Evolutionary conservation across 2,797 vertebrate species (phyloP), one percentile per base, ranked within the genome.

Genomic region (Tenualosa ilisha): DNA sequence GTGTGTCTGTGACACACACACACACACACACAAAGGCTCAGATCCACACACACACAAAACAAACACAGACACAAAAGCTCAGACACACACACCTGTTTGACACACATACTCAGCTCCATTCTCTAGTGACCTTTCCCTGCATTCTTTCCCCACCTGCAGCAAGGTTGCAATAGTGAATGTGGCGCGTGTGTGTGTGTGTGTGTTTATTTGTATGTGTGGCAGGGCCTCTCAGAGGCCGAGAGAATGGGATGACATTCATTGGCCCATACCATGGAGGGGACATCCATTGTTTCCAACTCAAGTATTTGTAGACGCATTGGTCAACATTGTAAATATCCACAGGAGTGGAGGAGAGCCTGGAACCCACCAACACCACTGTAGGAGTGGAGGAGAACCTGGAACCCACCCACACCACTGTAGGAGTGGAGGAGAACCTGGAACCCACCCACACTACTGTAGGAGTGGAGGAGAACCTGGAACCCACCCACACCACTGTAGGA

Each of bases 121-220:
- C 68, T 85, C 56, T 68, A 86, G 86, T 86, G n/a, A 88, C 51
- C 85, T 89, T 87, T 88, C 84, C 87, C 81, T 86, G 84, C 82
- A 85, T 83, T 88, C 83, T 87, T 26, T 26, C 24, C 49, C n/a
- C 90, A 90, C 85, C 90, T 87, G 86, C 83, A 84, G 81, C 75
- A 56, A 20, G 20, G 56, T 59, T 20, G 20, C 56, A 59, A 15
- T 15, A 22, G 63, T 68, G n/a, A 26, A 31, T 31, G 63, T 65
- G 63, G 59, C n/a, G 59, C n/a, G 59, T 20, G 59, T 61, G 59
- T 61, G 59, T 61, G 59, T 20, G 59, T 61, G 59, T 61, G 59
- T 20, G 59, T 61, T 20, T 61, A n/a, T 24, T 3, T 26, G n/a
- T 31, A 7, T 26, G 61, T 65, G 24, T 68, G 63, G n/a, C 68